A percentile compares a stretch with the other conserved stretches of the same genome.
phyloP scores from a whole-genome alignment of 1,140 invertebrate genomes.

The Drosophila nikananu region DNA sequence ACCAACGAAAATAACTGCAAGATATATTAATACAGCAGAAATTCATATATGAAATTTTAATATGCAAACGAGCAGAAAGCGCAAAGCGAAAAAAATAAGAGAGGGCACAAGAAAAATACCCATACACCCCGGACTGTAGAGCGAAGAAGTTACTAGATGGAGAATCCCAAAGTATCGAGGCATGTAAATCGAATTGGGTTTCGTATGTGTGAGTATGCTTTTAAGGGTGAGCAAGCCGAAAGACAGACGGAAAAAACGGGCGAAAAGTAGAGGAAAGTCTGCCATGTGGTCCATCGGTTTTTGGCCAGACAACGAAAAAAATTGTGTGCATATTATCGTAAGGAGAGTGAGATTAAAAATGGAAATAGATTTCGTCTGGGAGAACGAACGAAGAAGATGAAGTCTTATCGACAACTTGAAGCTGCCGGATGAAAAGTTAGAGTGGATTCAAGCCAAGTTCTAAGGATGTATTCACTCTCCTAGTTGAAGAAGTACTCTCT shows the following conservation, averaged over 20 bases:
- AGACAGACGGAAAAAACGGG: constrained; percentile 25
- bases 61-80: constrained; percentile 78
- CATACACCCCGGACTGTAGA: constrained; percentile 13
- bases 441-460: constrained; percentile 9
- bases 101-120: constrained; percentile 49
- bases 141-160: constrained; percentile 18
- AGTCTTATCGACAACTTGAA: constrained; percentile 33
- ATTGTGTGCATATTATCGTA: constrained; percentile 52
- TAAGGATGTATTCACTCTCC: constrained; percentile 17
- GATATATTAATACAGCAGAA: constrained; percentile 81
- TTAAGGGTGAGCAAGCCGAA: constrained; percentile 20
- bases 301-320: constrained; percentile 55
- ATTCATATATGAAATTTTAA: constrained; percentile 83
- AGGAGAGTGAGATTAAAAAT: constrained; percentile 51
- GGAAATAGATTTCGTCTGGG: constrained; percentile 29
- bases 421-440: constrained; percentile 26
- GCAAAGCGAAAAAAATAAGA: constrained; percentile 49
- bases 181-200: constrained; percentile 72
- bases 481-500: constrained; percentile 16
- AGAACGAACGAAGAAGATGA: constrained; percentile 13
- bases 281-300: constrained; percentile 52
- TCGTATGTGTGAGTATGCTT: constrained; percentile 14
- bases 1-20: constrained; percentile 79
- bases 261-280: constrained; percentile 13
- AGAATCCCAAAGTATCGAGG: constrained; percentile 67